Evolutionary conservation across 2,888 invertebrate species (phyloP).

Genomic region (Platycheirus albimanus): DNA sequence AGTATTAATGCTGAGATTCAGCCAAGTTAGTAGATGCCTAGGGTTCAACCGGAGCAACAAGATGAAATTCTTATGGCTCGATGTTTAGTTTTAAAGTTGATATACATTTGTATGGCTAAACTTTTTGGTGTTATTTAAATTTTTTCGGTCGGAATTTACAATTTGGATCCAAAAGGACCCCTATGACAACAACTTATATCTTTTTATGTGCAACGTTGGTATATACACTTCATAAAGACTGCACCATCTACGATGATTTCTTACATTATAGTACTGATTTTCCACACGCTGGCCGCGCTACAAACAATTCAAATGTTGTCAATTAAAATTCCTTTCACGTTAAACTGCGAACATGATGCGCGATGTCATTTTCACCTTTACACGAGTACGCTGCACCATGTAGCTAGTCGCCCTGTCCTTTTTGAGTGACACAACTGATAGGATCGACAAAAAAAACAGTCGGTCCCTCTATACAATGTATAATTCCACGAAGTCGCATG

Average conservation of each 20-base stretch:
- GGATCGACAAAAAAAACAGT: constrained; percentile 47
- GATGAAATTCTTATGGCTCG: too few species aligned
- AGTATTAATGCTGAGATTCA: too few species aligned
- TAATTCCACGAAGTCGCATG: constrained; percentile 48
- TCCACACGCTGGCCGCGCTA: constrained; percentile 57
- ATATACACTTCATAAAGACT: too few species aligned
- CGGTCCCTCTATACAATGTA: constrained; percentile 37
- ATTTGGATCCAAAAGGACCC: too few species aligned
- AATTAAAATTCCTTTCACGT: constrained; percentile 66
- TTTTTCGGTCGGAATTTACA: too few species aligned
- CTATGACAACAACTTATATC: too few species aligned
- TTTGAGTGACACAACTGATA: constrained; percentile 48
- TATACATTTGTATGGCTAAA: too few species aligned
- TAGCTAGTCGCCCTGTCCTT: constrained; percentile 13
- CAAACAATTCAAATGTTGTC: constrained; percentile 50
- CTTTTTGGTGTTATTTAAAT: too few species aligned
- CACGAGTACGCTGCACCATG: constrained; percentile 18
- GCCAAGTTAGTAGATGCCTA: too few species aligned
- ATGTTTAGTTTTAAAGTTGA: too few species aligned
- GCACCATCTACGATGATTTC: constrained; percentile 2
- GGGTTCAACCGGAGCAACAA: too few species aligned
- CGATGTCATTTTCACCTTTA: constrained; percentile 51
- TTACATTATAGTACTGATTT: constrained; percentile 49
- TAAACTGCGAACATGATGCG: constrained; percentile 50
- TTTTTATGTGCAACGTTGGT: too few species aligned